Evolutionary conservation across 35 echinoderm and acorn worm species (phyloP), one percentile per base, ranked within the genome.

Genomic region (Eucidaris tribuloides): DNA sequence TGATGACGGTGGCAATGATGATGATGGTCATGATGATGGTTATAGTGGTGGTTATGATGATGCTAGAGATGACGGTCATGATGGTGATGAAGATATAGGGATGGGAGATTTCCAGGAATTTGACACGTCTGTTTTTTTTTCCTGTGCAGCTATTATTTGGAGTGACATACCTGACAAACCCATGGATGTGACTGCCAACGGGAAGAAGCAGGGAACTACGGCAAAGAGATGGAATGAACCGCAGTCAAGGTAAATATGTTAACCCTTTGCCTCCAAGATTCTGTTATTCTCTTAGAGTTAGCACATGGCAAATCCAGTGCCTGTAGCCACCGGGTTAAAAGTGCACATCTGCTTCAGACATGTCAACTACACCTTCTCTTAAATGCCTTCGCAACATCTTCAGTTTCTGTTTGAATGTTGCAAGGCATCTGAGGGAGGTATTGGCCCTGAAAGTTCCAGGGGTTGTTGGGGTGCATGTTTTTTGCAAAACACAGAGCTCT

Each of bases 141-240:
- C 32, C 27, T 71, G 65, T 36, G 32, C 50, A 96, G 94, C 94
- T 18, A 89, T 97, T 56, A 83, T 97, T 41, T 97, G 94, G 94
- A 74, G 79, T 55, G 52, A 64, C 5, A 82, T 97, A 22, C 45
- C 60, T 0, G 45, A 84, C 33, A 42, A 80, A 22, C 13, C 72
- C 7, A 39, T 97, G 64, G 94, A 97, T 15, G 89, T 97, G 29
- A 92, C 94, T 46, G 79, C 42, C 20, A 96, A 88, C 62, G 94
- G 88, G 19, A 92, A 85, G 29, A 96, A 74, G 74, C 89, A 91
- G 56, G 94, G 94, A 56, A 45, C 87, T 32, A 97, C 89, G 13
- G 48, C 79, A 39, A 97, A 92, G 55, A 84, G 83, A 23, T 62
- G 81, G 58, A 58, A 92, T 42, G 82, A 97, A 49, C 45, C 37